Evolutionary conservation across 2,113 vertebrate genomes (phyloP), one percentile per base, ranked within the genome.

Genomic region (Prietella phreatophila): DNA sequence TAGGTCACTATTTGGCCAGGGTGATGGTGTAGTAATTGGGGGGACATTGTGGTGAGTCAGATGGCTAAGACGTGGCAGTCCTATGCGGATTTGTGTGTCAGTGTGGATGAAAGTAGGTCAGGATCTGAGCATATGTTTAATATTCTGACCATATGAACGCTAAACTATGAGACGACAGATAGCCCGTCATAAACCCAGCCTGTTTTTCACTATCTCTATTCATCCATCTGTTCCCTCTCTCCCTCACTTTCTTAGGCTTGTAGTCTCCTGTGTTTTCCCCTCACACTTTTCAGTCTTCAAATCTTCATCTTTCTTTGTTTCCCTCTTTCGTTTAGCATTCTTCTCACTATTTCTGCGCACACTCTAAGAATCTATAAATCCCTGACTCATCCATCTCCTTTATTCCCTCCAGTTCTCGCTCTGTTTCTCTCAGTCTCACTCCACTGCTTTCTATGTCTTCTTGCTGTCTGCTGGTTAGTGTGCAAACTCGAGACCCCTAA

Each of bases 101-200:
- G 89, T 89, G 88, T 91, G 90, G 33, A 91, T 93, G 91, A 93
- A 96, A 95, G 91, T 95, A 93, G 95, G 95, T 96, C 95, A 95
- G 93, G 90, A 93, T 89, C 85, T 85, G 85, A 91, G 90, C 89
- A 86, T 83, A 92, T 94, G 92, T 91, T 96, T 95, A 94, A 93
- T 95, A 95, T 95, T 93, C 94, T 89, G 91, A 87, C 93, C 88
- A 73, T 93, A 94, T 93, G 91, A 92, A 93, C 89, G 92, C 93
- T 94, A 92, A 92, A 92, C 91, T 91, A 86, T 33, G 80, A 92
- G 93, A 92, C 91, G 86, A 91, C 91, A 92, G 91, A 83, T 93
- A 91, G 92, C 93, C 93, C 91, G 33, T 88, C 91, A 93, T 95
- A 93, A 95, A 95, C 94, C 91, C 89, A 86, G 56, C 87, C 89